Evolutionary conservation across 2,888 invertebrate genomes (phyloP), one percentile per base, ranked within the genome.

Genomic region (Spodoptera picta): DNA sequence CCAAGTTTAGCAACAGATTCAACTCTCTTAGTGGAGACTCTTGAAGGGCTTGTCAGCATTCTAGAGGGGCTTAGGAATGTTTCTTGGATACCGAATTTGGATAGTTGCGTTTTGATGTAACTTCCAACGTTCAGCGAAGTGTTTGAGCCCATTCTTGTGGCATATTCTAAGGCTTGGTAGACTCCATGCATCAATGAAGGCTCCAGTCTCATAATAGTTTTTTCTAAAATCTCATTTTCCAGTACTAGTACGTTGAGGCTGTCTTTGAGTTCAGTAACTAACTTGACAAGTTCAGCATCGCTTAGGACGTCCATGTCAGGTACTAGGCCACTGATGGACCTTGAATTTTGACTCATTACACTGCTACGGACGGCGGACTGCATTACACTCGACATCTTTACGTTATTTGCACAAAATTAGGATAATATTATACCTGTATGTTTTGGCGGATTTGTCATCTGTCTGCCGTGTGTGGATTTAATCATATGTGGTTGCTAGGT

Each of bases 171-270:
- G 0, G 92, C 92, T 53, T 92, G 92, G 45, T 90, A 87, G n/a
- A 95, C 86, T 56, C 95, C 93, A 56, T 88, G 84, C 83, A 95
- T 88, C 9, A 93, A 66, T 0, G 90, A 55, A 1, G 95, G 95
- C 42, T 95, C 95, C 4, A 93, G 65, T 46, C 95, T 90, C 69
- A 82, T 74, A 0, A 95, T 90, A 3, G 92, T 92, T 12, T 85
- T 89, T 69, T 95, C 95, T 10, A 95, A 86, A 19, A 95, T 86
- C 56, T 95, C 95, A 64, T 95, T 95, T 75, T 95, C 95, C 0
- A 95, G 69, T 0, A 73, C 74, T 9, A 95, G 58, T 3, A 93
- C 63, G 60, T 82, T 87, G 5, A 90, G 80, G 60, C 90, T 86
- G 0, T 84, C 79, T 63, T 89, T 93, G 2, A 92, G 62, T 0